These are phyloP conservation scores for Alauda arvensis DNA, from an alignment of 2,797 vertebrate species.

Conservation along the genomic window DNA sequence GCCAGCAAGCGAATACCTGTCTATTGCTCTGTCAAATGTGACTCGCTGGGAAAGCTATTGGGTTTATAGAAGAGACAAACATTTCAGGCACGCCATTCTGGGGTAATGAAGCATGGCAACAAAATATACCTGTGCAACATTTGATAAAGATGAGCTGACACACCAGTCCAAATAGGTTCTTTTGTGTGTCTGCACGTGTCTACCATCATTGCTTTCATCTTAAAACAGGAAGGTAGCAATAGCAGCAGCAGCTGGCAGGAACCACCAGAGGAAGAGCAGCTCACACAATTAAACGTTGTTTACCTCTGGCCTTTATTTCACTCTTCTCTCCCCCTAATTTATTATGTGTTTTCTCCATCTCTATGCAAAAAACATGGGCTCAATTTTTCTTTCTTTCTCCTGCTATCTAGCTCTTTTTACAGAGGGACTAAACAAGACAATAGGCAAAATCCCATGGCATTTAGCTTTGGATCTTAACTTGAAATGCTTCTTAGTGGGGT, in stretches of 20 bases:
- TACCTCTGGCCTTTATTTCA: slow-evolving; percentile 86
- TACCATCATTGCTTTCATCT: slow-evolving; percentile 88
- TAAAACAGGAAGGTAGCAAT: slow-evolving; percentile 75
- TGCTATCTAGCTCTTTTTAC: slow-evolving; percentile 79
- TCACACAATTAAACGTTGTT: slow-evolving; percentile 85
- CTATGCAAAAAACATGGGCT: slow-evolving; percentile 66
- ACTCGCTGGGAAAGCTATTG: slow-evolving; percentile 73
- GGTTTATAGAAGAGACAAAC: slow-evolving; percentile 91
- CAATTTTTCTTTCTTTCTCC: slow-evolving; percentile 85
- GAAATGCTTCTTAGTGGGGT: slow-evolving; percentile 65
- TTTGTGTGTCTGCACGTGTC: slow-evolving; percentile 91
- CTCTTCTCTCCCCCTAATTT: slow-evolving; percentile 81
- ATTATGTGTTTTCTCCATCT: slow-evolving; percentile 71
- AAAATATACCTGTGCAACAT: slow-evolving; percentile 98
- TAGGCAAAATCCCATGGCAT: slow-evolving; percentile 67
- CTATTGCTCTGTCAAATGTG: slow-evolving; percentile 78
- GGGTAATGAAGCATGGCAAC: slow-evolving; percentile 97
- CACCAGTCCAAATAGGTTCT: slow-evolving; percentile 97
- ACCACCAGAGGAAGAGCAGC: slow-evolving; percentile 82
- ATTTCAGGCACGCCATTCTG: slow-evolving; percentile 94
- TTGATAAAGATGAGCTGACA: slow-evolving; percentile 99
- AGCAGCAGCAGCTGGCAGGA: slow-evolving; percentile 86
- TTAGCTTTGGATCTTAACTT: slow-evolving; percentile 66
- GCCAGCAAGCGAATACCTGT: slow-evolving; percentile 66
- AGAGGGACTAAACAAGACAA: slow-evolving; percentile 65